phyloP scores from a whole-genome alignment of 2,888 invertebrate species.

The Dynastes grantii region DNA sequence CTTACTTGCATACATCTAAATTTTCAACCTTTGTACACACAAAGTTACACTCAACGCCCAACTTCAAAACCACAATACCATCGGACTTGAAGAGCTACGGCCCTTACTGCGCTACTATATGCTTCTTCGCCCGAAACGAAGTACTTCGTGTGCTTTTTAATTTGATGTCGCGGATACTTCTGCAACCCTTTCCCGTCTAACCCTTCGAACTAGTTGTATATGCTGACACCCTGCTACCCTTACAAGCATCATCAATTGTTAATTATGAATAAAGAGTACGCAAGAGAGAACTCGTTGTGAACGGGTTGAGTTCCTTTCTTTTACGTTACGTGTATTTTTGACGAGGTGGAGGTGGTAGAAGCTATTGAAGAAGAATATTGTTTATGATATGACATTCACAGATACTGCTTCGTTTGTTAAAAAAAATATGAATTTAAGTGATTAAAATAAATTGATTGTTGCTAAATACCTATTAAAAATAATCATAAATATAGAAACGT shows the following conservation, averaged over 20 bases:
- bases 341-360: too few species aligned
- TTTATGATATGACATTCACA: too few species aligned
- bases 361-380: too few species aligned
- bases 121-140: constrained; percentile 32
- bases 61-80: constrained; percentile 13
- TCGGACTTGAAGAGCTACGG: constrained; percentile 12
- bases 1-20: too few species aligned
- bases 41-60: neutral
- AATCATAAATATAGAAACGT: too few species aligned
- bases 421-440: too few species aligned
- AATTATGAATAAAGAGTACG: constrained; percentile 32
- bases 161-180: constrained; percentile 29
- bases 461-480: too few species aligned
- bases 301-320: neutral
- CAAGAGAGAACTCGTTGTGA: neutral
- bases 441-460: too few species aligned
- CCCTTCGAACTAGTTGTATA: neutral
- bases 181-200: neutral
- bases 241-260: constrained; percentile 29
- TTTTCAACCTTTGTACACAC: too few species aligned
- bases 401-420: too few species aligned
- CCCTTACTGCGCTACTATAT: constrained; percentile 5
- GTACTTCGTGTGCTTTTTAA: constrained; percentile 36
- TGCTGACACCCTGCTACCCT: neutral
- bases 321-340: neutral